Evolutionary conservation across 2,888 invertebrate species (phyloP), one percentile per base, ranked within the genome.

Genomic region (Cryptus viduatorius): DNA sequence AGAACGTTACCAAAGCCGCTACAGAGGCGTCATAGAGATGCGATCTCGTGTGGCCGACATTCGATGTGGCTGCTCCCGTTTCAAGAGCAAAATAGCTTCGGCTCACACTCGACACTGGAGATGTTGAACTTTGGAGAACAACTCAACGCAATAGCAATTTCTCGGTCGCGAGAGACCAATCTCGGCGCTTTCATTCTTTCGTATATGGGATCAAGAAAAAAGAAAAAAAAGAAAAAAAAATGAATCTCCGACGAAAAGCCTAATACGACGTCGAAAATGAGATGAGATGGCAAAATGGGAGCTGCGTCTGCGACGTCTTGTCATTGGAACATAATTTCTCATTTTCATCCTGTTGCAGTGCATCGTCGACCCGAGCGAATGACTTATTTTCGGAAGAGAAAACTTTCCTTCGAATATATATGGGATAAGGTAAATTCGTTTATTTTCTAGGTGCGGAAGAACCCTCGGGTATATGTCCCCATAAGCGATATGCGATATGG

Each of bases 1-100:
- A 68, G 29, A 73, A 73, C 48, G 72, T 82, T 78, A 42, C 67
- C 59, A 68, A 50, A 69, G 50, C 61, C 16, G 61, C 44, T 24
- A 50, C 46, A 24, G 42, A 16, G 65, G 31, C 44, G 65, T 77
- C 76, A 53, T 56, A 44, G 65, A 77, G 56, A 82, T 48, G 16
- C 14, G 29, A 82, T 61, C 59, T 48, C 37, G 29, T 14, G 31
- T 64, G 24, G 53, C 64, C 59, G 76, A 16, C 50, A 42, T 75
- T 19, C 24, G n/a, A 53, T 16, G 42, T 56, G 42, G 4, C 56
- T 50, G 68, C 46, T 65, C 42, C 68, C 24, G 37, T 42, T 29
- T 67, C 48, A 1, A 59, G 46, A 72, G 44, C 31, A 53, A 71
- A 50, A 5, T 24, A 16, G 50, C 8, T 19, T 10, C 19, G 24